Base-by-base conservation (phyloP, 2,888 invertebrate genomes). In the Callyntrura sp. region DNA sequence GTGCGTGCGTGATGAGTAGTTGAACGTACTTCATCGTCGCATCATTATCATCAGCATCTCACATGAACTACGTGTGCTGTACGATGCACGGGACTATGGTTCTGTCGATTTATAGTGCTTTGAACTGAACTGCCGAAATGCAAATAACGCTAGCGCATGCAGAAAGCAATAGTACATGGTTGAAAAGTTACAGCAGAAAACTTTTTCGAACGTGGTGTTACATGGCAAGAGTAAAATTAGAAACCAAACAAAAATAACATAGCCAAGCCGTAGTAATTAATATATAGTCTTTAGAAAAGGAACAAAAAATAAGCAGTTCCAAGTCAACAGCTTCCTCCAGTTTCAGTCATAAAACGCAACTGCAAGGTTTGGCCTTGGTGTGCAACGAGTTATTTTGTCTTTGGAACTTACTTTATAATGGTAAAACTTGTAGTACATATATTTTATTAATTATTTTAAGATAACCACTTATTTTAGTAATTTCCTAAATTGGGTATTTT, bases 121-220 rank as follows among this genome's bases (percentile, higher is more conserved):
- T 73, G 73, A 73, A 68, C 45, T 73, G 73, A 73, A 68, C 45
- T 70, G 70, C 20, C 17, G 45, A 70, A 70, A 14, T 65, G 23
- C 11, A 25, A 28, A 20, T 60, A 60, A 17, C 2, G 4, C 20
- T 57, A 11, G 65, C 2, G n/a, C 25, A 60, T 17, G 23, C 25
- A 62, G 3, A 23, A 0, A 12, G n/a, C 51, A 51, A n/a, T 2
- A 51, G 12, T 51, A 51, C 51, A 51, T 2, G 35, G 35, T 35
- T 35, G 35, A 35, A 17, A 57, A 57, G 0, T 17, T 17, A 5
- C 8, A 17, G 17, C n/a, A n/a, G n/a, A n/a, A n/a, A 17, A 17
- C 57, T 17, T 57, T 57, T 57, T 17, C 17, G 6, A 17, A 6
- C n/a, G 57, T 57, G 11, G 17, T 57, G 5, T 57, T n/a, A 57